Percentiles rank a stretch among this genome's conserved stretches.
Conservation (phyloP, 2,113 vertebrate species). For the Rafetus swinhoei region DNA sequence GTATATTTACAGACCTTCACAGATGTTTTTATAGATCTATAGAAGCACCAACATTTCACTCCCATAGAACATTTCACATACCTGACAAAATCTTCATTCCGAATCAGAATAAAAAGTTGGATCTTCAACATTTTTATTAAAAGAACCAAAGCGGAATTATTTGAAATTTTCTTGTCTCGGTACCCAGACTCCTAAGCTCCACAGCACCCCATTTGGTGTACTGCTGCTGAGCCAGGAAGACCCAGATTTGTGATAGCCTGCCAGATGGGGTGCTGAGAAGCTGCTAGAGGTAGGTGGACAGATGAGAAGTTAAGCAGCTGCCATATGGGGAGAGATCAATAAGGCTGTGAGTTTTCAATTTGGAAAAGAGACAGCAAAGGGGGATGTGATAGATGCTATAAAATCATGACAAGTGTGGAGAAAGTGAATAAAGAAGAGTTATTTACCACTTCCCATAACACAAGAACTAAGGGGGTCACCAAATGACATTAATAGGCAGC, state of each 20-base stretch:
- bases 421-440: too few relatives aligned
- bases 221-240: neutral
- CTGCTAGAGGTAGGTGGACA: neutral
- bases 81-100: neutral
- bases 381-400: too few relatives aligned
- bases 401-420: too few relatives aligned
- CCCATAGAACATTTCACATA: neutral
- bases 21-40: neutral
- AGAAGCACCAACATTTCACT: neutral
- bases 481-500: too few relatives aligned
- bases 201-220: neutral
- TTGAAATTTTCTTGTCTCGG: neutral
- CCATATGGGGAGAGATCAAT: neutral
- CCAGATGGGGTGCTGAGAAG: neutral
- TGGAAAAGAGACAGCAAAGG: too few relatives aligned
- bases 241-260: neutral
- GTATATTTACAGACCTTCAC: neutral
- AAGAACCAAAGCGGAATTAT: neutral
- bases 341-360: too few relatives aligned
- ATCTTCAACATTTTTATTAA: too few relatives aligned
- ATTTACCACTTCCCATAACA: too few relatives aligned
- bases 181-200: neutral
- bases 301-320: neutral
- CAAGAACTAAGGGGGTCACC: too few relatives aligned
- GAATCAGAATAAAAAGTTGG: neutral